Percentiles rank a stretch among this genome's conserved stretches.
Conservation (phyloP, 1,140 invertebrate genomes). For the Nasonia longicornis region DNA sequence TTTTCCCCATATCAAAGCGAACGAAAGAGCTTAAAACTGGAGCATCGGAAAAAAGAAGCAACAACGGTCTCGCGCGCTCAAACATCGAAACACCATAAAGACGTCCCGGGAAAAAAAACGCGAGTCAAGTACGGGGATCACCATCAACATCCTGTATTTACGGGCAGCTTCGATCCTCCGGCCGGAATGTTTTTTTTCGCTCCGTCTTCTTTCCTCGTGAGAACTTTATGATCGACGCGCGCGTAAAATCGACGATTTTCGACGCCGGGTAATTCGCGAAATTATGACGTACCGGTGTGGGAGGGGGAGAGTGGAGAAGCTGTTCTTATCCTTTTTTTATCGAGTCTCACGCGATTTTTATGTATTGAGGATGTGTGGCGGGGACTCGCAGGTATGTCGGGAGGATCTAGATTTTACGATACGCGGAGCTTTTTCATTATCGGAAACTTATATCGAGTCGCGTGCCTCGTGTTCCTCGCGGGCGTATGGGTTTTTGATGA, state of each 20-base stretch:
- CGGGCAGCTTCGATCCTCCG: neutral
- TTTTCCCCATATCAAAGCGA: no score
- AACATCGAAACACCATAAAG: slow-evolving; percentile 3
- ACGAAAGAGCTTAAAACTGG: neutral
- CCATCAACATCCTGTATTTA: slow-evolving; percentile 23
- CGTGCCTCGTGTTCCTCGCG: neutral
- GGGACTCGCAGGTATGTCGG: neutral
- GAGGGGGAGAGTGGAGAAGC: no score
- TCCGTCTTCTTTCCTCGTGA: neutral
- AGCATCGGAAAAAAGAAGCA: neutral
- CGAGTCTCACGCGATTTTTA: neutral
- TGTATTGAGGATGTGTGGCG: neutral
- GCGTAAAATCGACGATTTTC: slow-evolving; percentile 5
- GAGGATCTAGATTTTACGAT: neutral
- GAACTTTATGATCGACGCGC: slow-evolving; percentile 14
- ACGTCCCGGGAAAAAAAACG: neutral
- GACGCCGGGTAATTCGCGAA: neutral
- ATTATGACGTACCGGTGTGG: neutral
- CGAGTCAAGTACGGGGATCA: neutral
- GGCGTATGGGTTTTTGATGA: neutral
- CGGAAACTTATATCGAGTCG: neutral
- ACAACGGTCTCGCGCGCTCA: neutral
- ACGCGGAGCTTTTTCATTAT: neutral
- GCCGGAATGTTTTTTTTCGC: neutral
- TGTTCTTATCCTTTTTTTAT: neutral